Evolutionary conservation across 2,113 vertebrate genomes (phyloP).

Genomic region (Microcebus tavaratra): DNA sequence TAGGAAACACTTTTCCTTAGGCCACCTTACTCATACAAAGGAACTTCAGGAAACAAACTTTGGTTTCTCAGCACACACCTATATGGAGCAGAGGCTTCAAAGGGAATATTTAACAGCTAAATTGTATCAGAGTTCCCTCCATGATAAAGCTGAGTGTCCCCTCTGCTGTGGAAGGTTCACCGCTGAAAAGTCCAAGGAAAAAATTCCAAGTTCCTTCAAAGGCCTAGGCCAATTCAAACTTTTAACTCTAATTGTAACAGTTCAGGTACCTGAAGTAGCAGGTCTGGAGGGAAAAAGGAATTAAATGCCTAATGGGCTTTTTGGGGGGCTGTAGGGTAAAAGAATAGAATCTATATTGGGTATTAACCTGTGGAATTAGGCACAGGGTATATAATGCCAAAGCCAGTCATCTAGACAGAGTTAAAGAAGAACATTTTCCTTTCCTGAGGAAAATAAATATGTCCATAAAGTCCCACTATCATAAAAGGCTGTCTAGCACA

Average conservation of each 20-base stretch:
- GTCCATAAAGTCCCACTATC: not conserved
- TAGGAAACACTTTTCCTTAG: not conserved
- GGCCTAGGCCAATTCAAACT: not conserved
- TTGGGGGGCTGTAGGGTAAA: not conserved
- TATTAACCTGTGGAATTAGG: not conserved
- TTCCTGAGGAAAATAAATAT: not conserved
- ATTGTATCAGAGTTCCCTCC: not conserved
- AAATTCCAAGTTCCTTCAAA: not conserved
- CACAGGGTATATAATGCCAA: not conserved
- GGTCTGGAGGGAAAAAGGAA: not conserved
- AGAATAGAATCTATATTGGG: not conserved
- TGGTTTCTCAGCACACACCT: not conserved
- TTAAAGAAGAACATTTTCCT: not conserved
- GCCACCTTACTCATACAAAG: not conserved
- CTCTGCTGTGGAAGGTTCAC: not conserved
- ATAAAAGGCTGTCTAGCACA: not conserved
- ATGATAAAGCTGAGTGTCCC: not conserved
- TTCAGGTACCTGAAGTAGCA: not conserved
- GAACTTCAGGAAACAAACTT: not conserved
- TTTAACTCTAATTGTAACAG: not conserved
- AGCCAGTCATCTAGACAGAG: not conserved
- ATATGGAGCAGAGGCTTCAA: not conserved
- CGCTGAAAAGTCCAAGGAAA: not conserved
- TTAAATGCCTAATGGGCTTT: not conserved
- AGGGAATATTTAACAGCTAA: not conserved